phyloP scores from a whole-genome alignment of 2,113 vertebrate species.

The Nyctereutes procyonoides region DNA sequence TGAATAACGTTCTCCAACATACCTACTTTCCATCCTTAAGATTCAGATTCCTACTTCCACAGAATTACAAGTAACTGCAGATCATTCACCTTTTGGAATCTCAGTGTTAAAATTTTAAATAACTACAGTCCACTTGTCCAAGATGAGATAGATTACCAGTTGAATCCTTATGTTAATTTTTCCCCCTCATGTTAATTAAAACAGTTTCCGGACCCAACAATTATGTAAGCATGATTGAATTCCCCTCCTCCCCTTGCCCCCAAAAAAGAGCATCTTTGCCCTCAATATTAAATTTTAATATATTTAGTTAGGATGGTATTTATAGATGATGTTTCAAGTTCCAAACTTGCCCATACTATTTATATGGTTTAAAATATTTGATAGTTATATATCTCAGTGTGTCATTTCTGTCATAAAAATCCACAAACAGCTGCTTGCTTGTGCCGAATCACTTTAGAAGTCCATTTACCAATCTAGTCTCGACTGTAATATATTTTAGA shows the following conservation, averaged over 20 bases:
- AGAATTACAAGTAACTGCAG: not conserved
- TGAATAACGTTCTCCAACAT: not conserved
- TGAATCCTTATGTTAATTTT: not conserved
- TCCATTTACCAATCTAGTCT: conserved; percentile 64
- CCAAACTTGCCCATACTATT: not conserved
- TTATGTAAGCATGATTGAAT: not conserved
- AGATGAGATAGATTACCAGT: not conserved
- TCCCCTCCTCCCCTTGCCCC: not conserved
- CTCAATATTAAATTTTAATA: not conserved
- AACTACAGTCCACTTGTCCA: not conserved
- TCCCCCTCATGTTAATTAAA: not conserved
- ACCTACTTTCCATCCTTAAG: not conserved
- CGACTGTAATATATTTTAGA: conserved; percentile 52
- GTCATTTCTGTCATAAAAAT: conserved; percentile 29
- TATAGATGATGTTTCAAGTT: not conserved
- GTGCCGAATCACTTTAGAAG: conserved; percentile 51
- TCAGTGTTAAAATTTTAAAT: conserved; percentile 39
- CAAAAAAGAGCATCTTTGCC: not conserved
- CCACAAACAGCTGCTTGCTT: conserved; percentile 29
- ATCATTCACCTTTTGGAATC: not conserved
- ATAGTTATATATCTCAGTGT: not conserved
- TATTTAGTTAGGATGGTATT: conserved; percentile 40
- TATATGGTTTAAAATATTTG: conserved; percentile 40
- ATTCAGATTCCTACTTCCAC: not conserved
- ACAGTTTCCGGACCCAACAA: not conserved